phyloP scores from a whole-genome alignment of 2,113 vertebrate species.

The Microtus pennsylvanicus region DNA sequence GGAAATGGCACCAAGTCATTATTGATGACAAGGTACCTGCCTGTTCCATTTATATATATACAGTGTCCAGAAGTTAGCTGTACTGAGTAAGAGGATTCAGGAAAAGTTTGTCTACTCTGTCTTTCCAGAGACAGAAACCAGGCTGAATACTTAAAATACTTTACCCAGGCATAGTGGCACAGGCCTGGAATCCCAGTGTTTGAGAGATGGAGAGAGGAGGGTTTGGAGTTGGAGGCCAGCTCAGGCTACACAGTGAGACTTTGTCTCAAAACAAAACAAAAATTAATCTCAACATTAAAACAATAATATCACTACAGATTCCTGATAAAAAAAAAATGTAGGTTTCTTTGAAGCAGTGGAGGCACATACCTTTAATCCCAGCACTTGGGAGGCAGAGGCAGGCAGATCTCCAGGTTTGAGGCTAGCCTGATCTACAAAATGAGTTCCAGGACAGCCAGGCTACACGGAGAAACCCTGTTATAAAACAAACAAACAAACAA shows the following conservation, averaged over 20 bases:
- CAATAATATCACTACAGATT: not conserved
- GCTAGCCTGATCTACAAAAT: too few species aligned
- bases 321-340: not conserved
- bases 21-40: not conserved
- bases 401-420: too few species aligned
- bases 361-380: too few species aligned
- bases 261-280: not conserved
- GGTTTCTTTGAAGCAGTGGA: not conserved
- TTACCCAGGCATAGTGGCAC: not conserved
- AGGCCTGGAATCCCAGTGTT: not conserved
- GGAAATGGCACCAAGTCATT: not conserved
- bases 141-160: not conserved
- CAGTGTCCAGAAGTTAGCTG: not conserved
- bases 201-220: not conserved
- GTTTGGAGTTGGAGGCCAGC: not conserved
- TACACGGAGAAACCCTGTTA: not conserved
- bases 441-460: not conserved
- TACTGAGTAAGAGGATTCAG: not conserved
- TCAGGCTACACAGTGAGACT: not conserved
- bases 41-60: not conserved
- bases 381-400: too few species aligned
- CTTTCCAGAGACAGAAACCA: not conserved
- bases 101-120: not conserved
- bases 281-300: not conserved
- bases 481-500: not conserved